Evolutionary conservation across 2,797 vertebrate genomes (phyloP).

Genomic region (Gymnopithys bicolor): DNA sequence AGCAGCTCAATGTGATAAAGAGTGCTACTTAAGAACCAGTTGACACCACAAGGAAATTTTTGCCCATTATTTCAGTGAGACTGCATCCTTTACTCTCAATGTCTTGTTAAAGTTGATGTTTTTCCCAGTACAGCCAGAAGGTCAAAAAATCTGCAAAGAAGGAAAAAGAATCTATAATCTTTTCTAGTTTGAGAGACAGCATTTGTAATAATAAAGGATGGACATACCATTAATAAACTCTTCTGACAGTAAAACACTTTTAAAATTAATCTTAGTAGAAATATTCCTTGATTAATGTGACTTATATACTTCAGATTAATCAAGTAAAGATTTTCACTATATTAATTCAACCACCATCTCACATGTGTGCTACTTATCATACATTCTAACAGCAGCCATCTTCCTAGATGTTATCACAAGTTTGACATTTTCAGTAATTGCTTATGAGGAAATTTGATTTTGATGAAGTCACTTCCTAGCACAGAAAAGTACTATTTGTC

Average conservation of each 20-base stretch:
- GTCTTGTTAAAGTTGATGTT: background rate
- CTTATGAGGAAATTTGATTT: conserved; percentile 14
- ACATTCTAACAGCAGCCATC: background rate
- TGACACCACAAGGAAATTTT: background rate
- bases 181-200: background rate
- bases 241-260: background rate
- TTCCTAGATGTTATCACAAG: background rate
- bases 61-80: background rate
- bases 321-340: conserved; percentile 18
- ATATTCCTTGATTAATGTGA: conserved; percentile 31
- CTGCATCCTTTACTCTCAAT: background rate
- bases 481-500: background rate
- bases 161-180: background rate
- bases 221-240: background rate
- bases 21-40: background rate
- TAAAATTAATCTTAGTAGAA: conserved; percentile 29
- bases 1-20: background rate
- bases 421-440: conserved; percentile 33
- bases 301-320: conserved; percentile 29
- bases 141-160: background rate
- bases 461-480: background rate
- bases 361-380: conserved; percentile 2
- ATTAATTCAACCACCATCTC: conserved; percentile 41
- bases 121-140: background rate
- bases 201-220: background rate